Evolutionary conservation across 2,113 vertebrate species (phyloP).

Genomic region (Penelope pileata): DNA sequence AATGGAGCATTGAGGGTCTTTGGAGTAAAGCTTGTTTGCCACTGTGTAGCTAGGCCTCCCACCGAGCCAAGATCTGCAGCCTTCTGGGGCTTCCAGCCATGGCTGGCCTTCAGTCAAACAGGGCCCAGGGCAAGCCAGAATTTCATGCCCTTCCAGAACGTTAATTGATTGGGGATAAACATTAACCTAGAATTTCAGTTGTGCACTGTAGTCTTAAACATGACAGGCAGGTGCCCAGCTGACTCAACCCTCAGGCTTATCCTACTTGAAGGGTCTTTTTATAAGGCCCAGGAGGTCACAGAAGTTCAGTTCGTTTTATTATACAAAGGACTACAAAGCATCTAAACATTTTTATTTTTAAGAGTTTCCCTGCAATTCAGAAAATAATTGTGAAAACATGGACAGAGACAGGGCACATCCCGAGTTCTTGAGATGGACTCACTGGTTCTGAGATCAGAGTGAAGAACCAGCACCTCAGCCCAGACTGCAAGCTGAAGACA

Average conservation of each 20-base stretch:
- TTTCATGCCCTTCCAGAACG: constrained; percentile 67
- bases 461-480: neutral
- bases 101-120: constrained; percentile 62
- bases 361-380: neutral
- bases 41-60: constrained; percentile 29
- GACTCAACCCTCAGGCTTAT: constrained; percentile 30
- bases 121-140: constrained; percentile 60
- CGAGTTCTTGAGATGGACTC: neutral
- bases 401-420: neutral
- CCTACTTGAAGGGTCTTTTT: constrained; percentile 9
- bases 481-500: neutral
- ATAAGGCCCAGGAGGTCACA: neutral
- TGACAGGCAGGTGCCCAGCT: constrained; percentile 1
- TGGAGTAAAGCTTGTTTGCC: constrained; percentile 50
- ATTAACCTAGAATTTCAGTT: constrained; percentile 63
- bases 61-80: constrained; percentile 48
- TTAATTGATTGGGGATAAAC: constrained; percentile 72
- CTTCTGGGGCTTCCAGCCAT: constrained; percentile 42
- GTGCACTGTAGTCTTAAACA: constrained; percentile 7
- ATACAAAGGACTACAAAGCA: constrained; percentile 15
- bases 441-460: neutral
- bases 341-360: neutral
- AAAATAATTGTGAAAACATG: neutral
- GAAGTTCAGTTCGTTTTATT: constrained; percentile 9
- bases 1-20: constrained; percentile 36